Evolutionary conservation across 2,888 invertebrate species (phyloP), one percentile per base, ranked within the genome.

Genomic region (Panzeria rudis): DNA sequence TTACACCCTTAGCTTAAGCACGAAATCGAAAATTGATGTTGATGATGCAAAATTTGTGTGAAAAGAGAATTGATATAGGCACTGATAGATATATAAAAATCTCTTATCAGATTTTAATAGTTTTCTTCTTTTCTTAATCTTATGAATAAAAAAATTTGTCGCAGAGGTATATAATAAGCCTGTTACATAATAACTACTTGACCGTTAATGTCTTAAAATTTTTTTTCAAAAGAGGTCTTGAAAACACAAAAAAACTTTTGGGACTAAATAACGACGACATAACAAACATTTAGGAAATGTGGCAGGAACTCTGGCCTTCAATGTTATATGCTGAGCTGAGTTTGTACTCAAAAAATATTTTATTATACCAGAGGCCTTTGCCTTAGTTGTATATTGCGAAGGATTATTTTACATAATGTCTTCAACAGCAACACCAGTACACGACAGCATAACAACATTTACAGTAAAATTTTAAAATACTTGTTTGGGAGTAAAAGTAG

Each of bases 321-420:
- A n/a, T 17, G 4, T 17, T 32, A 4, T 5, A 35, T 17, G 35
- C 35, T 35, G 35, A 32, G 17, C 35, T 29, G 54, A 25, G 25
- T 59, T 35, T 35, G 11, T 59, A 32, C 2, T 17, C 35, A 4
- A 35, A 29, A 59, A 35, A 11, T 0, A 35, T 11, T 11, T 59
- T 35, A 11, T 13, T 54, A 20, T 17, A 29, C 50, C 41, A n/a
- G 15, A 73, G 41, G 15, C 61, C 41, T 56, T 78, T n/a, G 62
- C 20, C 44, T 23, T 38, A 17, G 20, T n/a, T 54, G 68, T 69
- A 73, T 73, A 61, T 61, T 61, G 17, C 56, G 17, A 25, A 62
- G 78, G 29, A 79, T 75, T 69, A 64, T 56, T 61, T 52, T 32
- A 32, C 52, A 25, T 23, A 41, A 66, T 17, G 25, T 23, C 15